These are phyloP conservation scores for Pan troglodytes DNA, from an alignment of 2,113 vertebrate genomes.

Conservation along the genomic window NHGRI_mPanTro3-v2.1_pri NC_086015.1:146034001-146034500, in stretches of 20 bases:
- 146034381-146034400: not conserved
- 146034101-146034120: not conserved
- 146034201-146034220: not conserved
- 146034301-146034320: not conserved
- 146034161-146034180: not conserved
- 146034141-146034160: not conserved
- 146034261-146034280: not conserved
- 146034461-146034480: not conserved
- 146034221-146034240: not conserved
- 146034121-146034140: not conserved
- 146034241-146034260: not conserved
- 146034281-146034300: not conserved
- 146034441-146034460: not conserved
- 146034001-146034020: not conserved
- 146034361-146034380: not conserved
- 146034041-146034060: slow-evolving; percentile 47
- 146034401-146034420: not conserved
- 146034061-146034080: slow-evolving; percentile 55
- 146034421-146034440: not conserved
- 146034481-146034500: not conserved
- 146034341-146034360: not conserved
- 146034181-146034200: not conserved
- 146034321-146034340: not conserved
- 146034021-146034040: not conserved
- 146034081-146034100: slow-evolving; percentile 10